Evolutionary conservation across 2,113 vertebrate genomes (phyloP), one percentile per base, ranked within the genome.

Genomic region (Semnornis frantzii): DNA sequence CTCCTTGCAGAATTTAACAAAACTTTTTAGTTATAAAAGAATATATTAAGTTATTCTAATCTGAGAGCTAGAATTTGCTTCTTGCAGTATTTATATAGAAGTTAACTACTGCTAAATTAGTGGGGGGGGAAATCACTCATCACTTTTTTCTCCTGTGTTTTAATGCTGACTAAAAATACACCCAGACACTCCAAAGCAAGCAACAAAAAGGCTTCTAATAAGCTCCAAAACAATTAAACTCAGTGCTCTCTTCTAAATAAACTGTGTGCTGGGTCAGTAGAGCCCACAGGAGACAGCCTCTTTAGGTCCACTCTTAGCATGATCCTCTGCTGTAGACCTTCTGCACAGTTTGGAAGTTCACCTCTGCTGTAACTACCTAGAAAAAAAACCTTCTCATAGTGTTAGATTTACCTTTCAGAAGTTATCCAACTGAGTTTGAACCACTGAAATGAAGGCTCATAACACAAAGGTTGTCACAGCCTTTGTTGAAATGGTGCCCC

Each of bases 181-280:
- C 12, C 20, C 42, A 83, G 44, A 70, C 10, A 6, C 44, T 82
- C 55, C 24, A 63, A 76, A 73, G 21, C 42, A 90, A 81, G 76
- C 46, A 82, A 54, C 6, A 52, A 39, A 93, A 82, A 91, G 33
- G n/a, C 17, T 87, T 93, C 71, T 68, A 60, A 33, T 58, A 89
- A 80, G 79, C 60, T 96, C 70, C 82, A 75, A 79, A 66, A 85
- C 82, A 85, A 92, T 92, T 94, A 90, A 85, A 91, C 82, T 81
- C 9, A 0, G 25, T 9, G 7, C 27, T 87, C 44, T 28, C 44
- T 92, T 46, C 76, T 91, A 82, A 94, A 92, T 90, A 91, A 93
- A 71, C 82, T 39, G 39, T 87, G 69, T 50, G 20, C 65, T 85
- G 62, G 79, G 54, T 48, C 76, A 87, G 65, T 23, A 25, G 18